Conservation (phyloP, 1,140 invertebrate genomes). For the Drosophila malerkotliana region DNA sequence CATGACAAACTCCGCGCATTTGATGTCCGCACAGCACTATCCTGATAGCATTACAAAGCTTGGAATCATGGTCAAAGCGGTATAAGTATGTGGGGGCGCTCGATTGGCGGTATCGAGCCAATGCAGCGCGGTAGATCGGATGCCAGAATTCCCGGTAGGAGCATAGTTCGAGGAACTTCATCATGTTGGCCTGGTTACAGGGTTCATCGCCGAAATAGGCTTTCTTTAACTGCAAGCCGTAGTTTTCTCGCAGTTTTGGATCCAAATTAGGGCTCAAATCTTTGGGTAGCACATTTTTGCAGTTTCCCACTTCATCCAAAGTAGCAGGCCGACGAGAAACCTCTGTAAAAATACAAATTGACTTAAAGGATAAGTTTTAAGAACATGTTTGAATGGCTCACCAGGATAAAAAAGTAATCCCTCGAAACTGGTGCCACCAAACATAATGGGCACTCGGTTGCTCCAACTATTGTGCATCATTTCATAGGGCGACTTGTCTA, state of each 20-base stretch:
- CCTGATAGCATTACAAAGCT: constrained; percentile 66
- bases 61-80: constrained; percentile 83
- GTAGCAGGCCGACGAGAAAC: constrained; percentile 70
- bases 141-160: constrained; percentile 84
- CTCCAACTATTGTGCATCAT: constrained; percentile 69
- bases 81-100: constrained; percentile 84
- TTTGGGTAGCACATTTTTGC: constrained; percentile 61
- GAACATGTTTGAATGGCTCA: constrained; percentile 16
- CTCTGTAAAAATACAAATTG: constrained; percentile 38
- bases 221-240: constrained; percentile 59
- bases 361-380: neutral
- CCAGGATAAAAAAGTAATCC: constrained; percentile 78
- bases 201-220: constrained; percentile 67
- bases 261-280: constrained; percentile 59
- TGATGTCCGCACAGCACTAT: constrained; percentile 72
- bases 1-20: constrained; percentile 86
- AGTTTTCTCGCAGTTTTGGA: constrained; percentile 55
- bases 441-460: constrained; percentile 83
- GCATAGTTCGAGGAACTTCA: constrained; percentile 74
- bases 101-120: constrained; percentile 61
- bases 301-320: constrained; percentile 68
- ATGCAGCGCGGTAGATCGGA: constrained; percentile 80
- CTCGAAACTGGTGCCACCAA: constrained; percentile 83
- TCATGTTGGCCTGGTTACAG: constrained; percentile 65
- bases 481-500: constrained; percentile 46